Base-by-base conservation (phyloP, 2,888 invertebrate genomes). In the Desoria tigrina region DNA sequence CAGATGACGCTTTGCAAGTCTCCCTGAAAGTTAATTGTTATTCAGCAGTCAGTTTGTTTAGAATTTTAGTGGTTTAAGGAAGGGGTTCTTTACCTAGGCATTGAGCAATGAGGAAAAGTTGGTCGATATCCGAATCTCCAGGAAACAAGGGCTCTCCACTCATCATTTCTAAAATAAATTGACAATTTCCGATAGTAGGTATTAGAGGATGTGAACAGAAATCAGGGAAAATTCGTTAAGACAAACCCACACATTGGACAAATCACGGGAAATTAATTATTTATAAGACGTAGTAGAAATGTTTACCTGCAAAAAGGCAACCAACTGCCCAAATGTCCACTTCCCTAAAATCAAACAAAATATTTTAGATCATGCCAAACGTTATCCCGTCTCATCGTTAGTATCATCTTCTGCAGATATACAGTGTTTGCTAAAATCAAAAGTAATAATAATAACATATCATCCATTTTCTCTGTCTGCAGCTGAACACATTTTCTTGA, bases 301-400 rank as follows among this genome's bases (percentile, higher is more conserved):
- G 16, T 9, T 26, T 58, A 72, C 72, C 72, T 67, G 72, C 71
- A 62, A 62, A 74, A 24, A 93, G 81, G 77, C 92, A 92, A 0
- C 93, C 93, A 2, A 90, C 85, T 0, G 93, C 92, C 93, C 93
- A 94, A 61, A 92, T 86, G 78, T 94, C 93, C 53, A 94, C 90
- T 62, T 88, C 85, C 53, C 87, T 86, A 67, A 0, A 61, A 67
- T 7, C 32, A 32, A 32, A 32, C 32, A 32, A n/a, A n/a, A n/a
- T n/a, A n/a, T n/a, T n/a, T n/a, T n/a, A n/a, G n/a, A n/a, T n/a
- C n/a, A n/a, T n/a, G n/a, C n/a, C n/a, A n/a, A n/a, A n/a, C n/a
- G n/a, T n/a, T n/a, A n/a, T n/a, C n/a, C n/a, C n/a, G n/a, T n/a
- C n/a, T n/a, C n/a, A n/a, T n/a, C n/a, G n/a, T n/a, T n/a, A n/a